Conservation (phyloP, 2,888 invertebrate genomes). For the Globia sparganii region DNA sequence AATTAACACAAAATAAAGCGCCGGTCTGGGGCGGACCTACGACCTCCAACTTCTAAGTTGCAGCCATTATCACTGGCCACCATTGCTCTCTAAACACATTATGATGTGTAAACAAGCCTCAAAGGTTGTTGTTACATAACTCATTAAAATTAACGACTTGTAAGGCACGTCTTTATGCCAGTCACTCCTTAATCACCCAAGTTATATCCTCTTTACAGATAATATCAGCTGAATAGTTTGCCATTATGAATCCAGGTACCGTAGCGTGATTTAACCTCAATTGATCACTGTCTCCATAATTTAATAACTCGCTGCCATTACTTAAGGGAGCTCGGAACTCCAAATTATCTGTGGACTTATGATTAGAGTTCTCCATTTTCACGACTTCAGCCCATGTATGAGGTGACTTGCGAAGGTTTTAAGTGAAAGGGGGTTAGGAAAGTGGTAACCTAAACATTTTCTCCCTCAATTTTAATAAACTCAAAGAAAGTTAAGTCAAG, state of each 20-base stretch:
- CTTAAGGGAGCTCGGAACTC: not conserved
- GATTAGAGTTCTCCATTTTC: conserved; percentile 6
- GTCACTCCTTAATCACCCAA: conserved; percentile 50
- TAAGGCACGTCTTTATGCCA: conserved; percentile 20
- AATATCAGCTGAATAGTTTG: conserved; percentile 43
- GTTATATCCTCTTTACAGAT: conserved; percentile 38
- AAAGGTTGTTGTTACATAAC: conserved; percentile 25
- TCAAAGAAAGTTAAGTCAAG: not conserved
- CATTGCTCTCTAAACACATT: not conserved
- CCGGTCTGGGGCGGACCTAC: not conserved
- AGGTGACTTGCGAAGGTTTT: conserved; percentile 20
- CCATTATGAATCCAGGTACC: conserved; percentile 27
- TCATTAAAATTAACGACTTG: conserved; percentile 48
- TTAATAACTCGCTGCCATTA: conserved; percentile 26
- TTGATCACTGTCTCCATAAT: conserved; percentile 44
- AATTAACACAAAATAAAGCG: too few relatives aligned
- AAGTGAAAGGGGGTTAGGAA: conserved; percentile 7
- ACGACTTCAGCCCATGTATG: conserved; percentile 2
- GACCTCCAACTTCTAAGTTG: not conserved
- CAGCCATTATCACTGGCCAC: not conserved
- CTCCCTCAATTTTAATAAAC: conserved; percentile 9
- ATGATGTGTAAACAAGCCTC: conserved; percentile 12
- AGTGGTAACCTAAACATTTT: conserved; percentile 3
- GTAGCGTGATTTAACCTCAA: conserved; percentile 17
- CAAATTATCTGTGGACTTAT: conserved; percentile 20